A percentile compares a stretch with the other conserved stretches of the same genome.
phyloP scores from a whole-genome alignment of 2,888 invertebrate genomes.

The Spialia ferax region DNA sequence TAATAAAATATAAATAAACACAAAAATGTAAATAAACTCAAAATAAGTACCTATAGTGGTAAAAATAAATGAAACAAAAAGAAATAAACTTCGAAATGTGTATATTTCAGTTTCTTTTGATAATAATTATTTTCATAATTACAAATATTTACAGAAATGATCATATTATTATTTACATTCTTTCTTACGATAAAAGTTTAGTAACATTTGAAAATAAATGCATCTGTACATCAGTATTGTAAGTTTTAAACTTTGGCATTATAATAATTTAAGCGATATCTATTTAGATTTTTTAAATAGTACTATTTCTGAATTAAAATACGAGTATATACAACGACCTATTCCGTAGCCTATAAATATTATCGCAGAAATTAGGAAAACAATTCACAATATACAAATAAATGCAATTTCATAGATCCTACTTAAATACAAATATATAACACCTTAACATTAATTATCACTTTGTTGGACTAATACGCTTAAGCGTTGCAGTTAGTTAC shows the following conservation, averaged over 20 bases:
- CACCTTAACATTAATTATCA: slow-evolving; percentile 80
- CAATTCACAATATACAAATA: slow-evolving; percentile 71
- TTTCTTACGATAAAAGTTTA: slow-evolving; percentile 58
- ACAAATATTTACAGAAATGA: slow-evolving; percentile 77
- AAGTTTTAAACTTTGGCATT: slow-evolving; percentile 84
- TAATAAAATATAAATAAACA: slow-evolving; percentile 40
- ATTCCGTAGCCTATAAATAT: slow-evolving; percentile 66
- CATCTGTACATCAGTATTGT: slow-evolving; percentile 73
- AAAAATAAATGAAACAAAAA: slow-evolving; percentile 79
- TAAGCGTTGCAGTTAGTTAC: slow-evolving; percentile 86
- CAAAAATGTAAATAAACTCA: slow-evolving; percentile 44
- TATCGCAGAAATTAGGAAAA: slow-evolving; percentile 83
- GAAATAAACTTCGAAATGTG: slow-evolving; percentile 78
- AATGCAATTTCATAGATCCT: slow-evolving; percentile 62
- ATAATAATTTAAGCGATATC: slow-evolving; percentile 65
- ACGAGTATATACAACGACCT: slow-evolving; percentile 64
- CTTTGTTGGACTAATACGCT: slow-evolving; percentile 85
- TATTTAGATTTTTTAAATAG: slow-evolving; percentile 52
- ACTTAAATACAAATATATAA: slow-evolving; percentile 74
- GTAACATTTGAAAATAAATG: slow-evolving; percentile 71
- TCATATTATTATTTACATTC: slow-evolving; percentile 70
- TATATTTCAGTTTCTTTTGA: slow-evolving; percentile 77
- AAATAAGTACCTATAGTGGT: slow-evolving; percentile 3
- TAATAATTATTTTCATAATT: slow-evolving; percentile 66
- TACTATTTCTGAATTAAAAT: slow-evolving; percentile 31